Base-by-base conservation (phyloP, 2,113 vertebrate genomes). In the Lutjanus erythropterus region DNA sequence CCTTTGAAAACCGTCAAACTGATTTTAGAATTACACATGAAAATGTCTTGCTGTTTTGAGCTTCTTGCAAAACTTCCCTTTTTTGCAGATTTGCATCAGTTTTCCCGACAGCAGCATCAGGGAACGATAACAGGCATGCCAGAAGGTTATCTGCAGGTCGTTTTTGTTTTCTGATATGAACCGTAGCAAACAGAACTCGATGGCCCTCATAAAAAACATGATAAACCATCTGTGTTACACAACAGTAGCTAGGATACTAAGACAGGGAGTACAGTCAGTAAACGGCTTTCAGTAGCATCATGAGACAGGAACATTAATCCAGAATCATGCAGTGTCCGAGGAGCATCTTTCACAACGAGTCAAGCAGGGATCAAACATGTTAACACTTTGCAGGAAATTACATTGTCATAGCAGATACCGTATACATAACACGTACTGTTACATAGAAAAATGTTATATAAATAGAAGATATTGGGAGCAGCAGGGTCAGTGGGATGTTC, bases 321-420 rank as follows among this genome's bases (percentile, higher is more conserved):
- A 67, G 41, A 75, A 53, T 85, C 88, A 90, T 85, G 79, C 80
- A 71, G 71, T 42, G 21, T 50, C 5, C 0, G 5, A 7, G 62
- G 9, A 64, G 44, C 69, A 31, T 41, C 35, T 46, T 75, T 71
- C 25, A 53, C 33, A 64, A 52, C 5, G 2, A 29, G 16, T 31
- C n/a, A 6, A 62, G 76, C 50, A 67, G 21, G 31, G 25, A 35
- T 50, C 50, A 60, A 78, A 55, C 56, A 60, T 27, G 37, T 52
- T 21, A 33, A 55, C 49, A 66, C 37, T 66, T 44, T 25, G 50
- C 70, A 42, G 60, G 60, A 39, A 56, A 42, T 35, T n/a, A 64
- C 65, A 50, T 61, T 58, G 35, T 78, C 55, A 62, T 61, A 58
- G 64, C 29, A 64, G 37, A 44, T 58, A 31, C 37, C 37, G 53